Evolutionary conservation across 2,888 invertebrate species (phyloP).

Genomic region (Sepiola atlantica): DNA sequence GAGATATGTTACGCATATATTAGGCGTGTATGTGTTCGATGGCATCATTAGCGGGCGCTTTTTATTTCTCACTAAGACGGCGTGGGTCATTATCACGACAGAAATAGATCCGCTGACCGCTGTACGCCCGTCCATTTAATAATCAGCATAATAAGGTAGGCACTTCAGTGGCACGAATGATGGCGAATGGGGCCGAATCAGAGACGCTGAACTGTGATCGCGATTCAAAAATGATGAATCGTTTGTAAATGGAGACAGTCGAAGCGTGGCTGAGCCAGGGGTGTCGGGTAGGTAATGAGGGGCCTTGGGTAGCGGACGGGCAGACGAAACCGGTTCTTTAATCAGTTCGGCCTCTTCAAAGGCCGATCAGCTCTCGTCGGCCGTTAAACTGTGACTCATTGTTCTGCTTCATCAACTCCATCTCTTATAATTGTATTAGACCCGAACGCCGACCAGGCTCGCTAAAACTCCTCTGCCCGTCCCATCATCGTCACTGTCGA

Average conservation of each 20-base stretch:
- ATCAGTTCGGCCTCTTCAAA: slow-evolving; percentile 21
- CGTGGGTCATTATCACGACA: background rate
- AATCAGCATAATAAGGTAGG: background rate
- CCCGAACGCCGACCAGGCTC: background rate
- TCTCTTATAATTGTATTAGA: background rate
- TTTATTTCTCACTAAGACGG: background rate
- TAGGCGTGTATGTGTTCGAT: background rate
- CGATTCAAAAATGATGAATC: slow-evolving; percentile 12
- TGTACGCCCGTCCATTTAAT: background rate
- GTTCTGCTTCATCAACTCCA: background rate
- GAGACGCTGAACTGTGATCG: background rate
- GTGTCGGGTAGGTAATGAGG: background rate
- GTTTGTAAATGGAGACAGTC: background rate
- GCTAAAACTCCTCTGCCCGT: background rate
- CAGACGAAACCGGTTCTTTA: background rate
- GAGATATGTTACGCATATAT: background rate
- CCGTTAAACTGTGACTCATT: background rate
- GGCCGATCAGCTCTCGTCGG: background rate
- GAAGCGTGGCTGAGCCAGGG: background rate
- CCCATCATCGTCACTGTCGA: background rate
- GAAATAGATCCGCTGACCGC: background rate
- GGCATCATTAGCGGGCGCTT: background rate
- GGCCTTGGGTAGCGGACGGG: background rate
- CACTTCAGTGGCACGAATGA: background rate
- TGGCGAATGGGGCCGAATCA: background rate